Evolutionary conservation across 1,140 invertebrate species (phyloP).

Genomic region (Bradysia coprophila): DNA sequence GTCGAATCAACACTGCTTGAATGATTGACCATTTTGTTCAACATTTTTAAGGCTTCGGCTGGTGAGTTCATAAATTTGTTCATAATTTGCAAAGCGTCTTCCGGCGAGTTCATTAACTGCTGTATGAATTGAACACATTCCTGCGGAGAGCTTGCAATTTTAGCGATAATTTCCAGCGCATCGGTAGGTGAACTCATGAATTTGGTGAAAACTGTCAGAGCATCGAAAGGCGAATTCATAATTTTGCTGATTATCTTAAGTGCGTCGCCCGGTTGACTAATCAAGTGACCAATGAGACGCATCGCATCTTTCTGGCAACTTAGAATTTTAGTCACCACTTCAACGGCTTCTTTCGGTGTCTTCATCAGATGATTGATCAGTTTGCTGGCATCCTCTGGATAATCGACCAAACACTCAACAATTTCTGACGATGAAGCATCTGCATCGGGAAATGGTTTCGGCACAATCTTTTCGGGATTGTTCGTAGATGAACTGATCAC

Average conservation of each 20-base stretch:
- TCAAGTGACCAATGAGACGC: slow-evolving; percentile 18
- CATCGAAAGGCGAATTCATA: slow-evolving; percentile 24
- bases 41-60: slow-evolving; percentile 18
- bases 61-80: slow-evolving; percentile 24
- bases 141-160: slow-evolving; percentile 20
- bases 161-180: slow-evolving; percentile 22
- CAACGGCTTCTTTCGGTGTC: slow-evolving; percentile 19
- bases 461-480: neutral
- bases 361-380: slow-evolving; percentile 19
- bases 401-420: slow-evolving; percentile 8
- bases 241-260: slow-evolving; percentile 23
- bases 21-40: slow-evolving; percentile 19
- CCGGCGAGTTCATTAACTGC: slow-evolving; percentile 20
- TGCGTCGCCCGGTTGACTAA: slow-evolving; percentile 20
- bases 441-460: neutral
- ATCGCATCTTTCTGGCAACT: slow-evolving; percentile 20
- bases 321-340: slow-evolving; percentile 19
- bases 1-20: neutral
- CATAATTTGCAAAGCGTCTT: slow-evolving; percentile 22
- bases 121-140: slow-evolving; percentile 22
- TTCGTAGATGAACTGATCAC: neutral
- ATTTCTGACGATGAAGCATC: neutral
- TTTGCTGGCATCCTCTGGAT: slow-evolving; percentile 18
- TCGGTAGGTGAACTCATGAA: slow-evolving; percentile 24
- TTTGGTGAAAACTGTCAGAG: slow-evolving; percentile 23